Conservation (phyloP, 2,888 invertebrate genomes). For the Cataglyphis rosenhaueri region DNA sequence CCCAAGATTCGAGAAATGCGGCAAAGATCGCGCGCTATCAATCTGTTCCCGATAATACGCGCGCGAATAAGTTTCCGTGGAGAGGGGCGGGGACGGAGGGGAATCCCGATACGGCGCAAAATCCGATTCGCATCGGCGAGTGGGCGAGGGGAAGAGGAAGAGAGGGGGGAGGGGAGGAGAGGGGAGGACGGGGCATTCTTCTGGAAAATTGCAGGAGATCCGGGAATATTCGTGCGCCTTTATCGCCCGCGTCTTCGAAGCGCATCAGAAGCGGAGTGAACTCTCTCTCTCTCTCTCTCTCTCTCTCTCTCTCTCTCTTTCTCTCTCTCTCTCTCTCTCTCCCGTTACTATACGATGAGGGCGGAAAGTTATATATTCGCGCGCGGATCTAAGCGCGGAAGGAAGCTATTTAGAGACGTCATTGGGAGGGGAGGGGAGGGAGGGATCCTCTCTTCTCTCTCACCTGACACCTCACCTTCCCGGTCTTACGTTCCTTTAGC, state of each 20-base stretch:
- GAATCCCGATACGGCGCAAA: constrained; percentile 32
- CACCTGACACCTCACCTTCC: constrained; percentile 21
- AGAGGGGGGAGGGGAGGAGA: neutral
- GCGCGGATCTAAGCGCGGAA: constrained; percentile 54
- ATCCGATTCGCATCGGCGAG: constrained; percentile 48
- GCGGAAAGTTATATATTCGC: constrained; percentile 45
- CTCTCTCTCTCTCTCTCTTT: constrained; percentile 18
- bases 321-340: neutral
- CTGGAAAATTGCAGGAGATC: constrained; percentile 65
- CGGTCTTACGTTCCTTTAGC: constrained; percentile 11
- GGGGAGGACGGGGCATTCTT: constrained; percentile 14
- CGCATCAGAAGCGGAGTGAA: constrained; percentile 20
- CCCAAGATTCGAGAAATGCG: neutral
- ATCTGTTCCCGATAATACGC: constrained; percentile 45
- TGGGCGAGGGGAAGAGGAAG: neutral
- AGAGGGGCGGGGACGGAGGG: neutral
- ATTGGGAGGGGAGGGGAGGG: constrained; percentile 37
- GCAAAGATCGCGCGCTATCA: constrained; percentile 14
- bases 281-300: constrained; percentile 32
- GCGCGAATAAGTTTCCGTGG: constrained; percentile 46
- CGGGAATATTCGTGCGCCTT: constrained; percentile 58
- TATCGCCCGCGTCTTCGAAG: constrained; percentile 45
- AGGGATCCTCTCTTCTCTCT: neutral
- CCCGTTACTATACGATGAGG: constrained; percentile 30
- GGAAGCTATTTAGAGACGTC: constrained; percentile 65